phyloP scores from a whole-genome alignment of 2,797 vertebrate genomes.

The Mallotus villosus region DNA sequence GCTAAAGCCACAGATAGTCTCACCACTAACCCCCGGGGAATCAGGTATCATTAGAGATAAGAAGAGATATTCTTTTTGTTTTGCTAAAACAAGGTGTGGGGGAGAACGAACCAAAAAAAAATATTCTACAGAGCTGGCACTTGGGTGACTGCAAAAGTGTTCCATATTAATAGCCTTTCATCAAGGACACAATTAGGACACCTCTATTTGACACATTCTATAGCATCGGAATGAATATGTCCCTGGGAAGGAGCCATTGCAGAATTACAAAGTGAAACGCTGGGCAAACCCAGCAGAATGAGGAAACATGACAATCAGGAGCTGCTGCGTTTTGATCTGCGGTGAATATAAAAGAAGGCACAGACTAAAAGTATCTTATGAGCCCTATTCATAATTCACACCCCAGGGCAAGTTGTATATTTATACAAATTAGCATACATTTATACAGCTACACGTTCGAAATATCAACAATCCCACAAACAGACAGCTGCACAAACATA shows the following conservation, averaged over 20 bases:
- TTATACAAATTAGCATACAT: slow-evolving; percentile 68
- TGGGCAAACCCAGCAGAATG: slow-evolving; percentile 44
- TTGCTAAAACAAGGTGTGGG: slow-evolving; percentile 40
- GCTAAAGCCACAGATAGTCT: slow-evolving; percentile 73
- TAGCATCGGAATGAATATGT: slow-evolving; percentile 78
- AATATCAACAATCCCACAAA: slow-evolving; percentile 28
- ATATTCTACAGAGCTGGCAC: slow-evolving; percentile 60
- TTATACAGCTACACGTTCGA: slow-evolving; percentile 41
- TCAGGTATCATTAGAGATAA: slow-evolving; percentile 85
- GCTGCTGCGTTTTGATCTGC: slow-evolving; percentile 62
- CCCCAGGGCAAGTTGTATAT: slow-evolving; percentile 69
- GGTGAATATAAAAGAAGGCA: slow-evolving; percentile 62
- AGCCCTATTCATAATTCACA: slow-evolving; percentile 63
- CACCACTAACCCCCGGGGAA: slow-evolving; percentile 72
- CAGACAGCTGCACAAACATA: slow-evolving; percentile 17
- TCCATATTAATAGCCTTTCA: slow-evolving; percentile 85
- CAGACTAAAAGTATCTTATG: slow-evolving; percentile 60
- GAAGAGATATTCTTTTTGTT: slow-evolving; percentile 78
- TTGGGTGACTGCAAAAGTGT: slow-evolving; percentile 69
- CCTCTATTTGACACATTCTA: slow-evolving; percentile 80
- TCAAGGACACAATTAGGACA: slow-evolving; percentile 86
- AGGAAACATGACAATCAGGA: slow-evolving; percentile 61
- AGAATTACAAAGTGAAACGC: slow-evolving; percentile 72
- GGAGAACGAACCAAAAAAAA: slow-evolving; percentile 39
- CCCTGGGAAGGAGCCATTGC: slow-evolving; percentile 65